Percentiles rank a stretch among this genome's conserved stretches.
Conservation (phyloP, 1,140 invertebrate species). For the Chlorops oryzae region DNA sequence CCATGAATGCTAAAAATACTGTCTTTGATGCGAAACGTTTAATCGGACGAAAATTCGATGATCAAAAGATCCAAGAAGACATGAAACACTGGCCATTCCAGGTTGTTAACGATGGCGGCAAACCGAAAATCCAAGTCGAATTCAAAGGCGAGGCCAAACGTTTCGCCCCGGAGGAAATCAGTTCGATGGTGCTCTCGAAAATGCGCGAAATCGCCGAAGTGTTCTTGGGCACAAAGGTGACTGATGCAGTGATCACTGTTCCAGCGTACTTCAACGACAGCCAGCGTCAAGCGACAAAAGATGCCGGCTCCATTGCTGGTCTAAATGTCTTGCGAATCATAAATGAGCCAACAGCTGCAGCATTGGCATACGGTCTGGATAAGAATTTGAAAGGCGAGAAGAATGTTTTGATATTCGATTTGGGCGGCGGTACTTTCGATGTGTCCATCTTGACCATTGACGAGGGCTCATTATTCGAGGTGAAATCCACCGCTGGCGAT, state of each 20-base stretch:
- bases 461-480: constrained; percentile 75
- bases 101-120: constrained; percentile 61
- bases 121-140: constrained; percentile 70
- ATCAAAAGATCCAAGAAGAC: constrained; percentile 67
- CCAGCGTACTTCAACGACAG: constrained; percentile 65
- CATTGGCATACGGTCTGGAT: constrained; percentile 76
- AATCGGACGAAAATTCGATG: constrained; percentile 71
- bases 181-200: constrained; percentile 77
- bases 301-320: constrained; percentile 69
- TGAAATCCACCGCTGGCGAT: constrained; percentile 71
- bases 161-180: constrained; percentile 81
- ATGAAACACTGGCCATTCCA: constrained; percentile 77
- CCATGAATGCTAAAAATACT: constrained; percentile 81
- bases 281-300: constrained; percentile 65
- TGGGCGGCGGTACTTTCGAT: constrained; percentile 74
- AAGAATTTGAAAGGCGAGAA: constrained; percentile 77
- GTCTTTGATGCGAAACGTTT: constrained; percentile 77
- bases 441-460: constrained; percentile 82
- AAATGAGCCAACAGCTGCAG: constrained; percentile 73
- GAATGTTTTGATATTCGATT: constrained; percentile 68
- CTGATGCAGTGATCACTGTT: constrained; percentile 64
- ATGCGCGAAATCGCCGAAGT: constrained; percentile 66
- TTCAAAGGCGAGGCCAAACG: constrained; percentile 69
- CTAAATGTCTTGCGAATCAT: constrained; percentile 80
- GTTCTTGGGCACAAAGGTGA: constrained; percentile 53